Conservation (phyloP, 2,888 invertebrate genomes). For the Ennomos fuscantarius region DNA sequence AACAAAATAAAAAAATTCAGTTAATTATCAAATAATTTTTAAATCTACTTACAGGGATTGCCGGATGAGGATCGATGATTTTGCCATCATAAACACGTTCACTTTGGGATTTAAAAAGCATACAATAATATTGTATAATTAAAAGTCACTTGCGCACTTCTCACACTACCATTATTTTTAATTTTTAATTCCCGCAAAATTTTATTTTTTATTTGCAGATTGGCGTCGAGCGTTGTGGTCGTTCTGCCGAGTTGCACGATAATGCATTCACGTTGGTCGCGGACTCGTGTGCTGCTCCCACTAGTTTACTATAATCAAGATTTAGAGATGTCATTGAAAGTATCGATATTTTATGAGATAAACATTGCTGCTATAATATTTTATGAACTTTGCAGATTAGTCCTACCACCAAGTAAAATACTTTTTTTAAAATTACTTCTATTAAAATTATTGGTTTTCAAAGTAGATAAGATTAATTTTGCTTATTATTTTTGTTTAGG, state of each 20-base stretch:
- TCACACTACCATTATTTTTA: conserved; percentile 36
- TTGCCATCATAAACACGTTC: conserved; percentile 50
- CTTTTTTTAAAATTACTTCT: too few relatives aligned
- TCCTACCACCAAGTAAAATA: too few relatives aligned
- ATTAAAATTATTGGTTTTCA: too few relatives aligned
- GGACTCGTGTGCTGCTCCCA: conserved; percentile 41
- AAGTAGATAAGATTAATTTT: too few relatives aligned
- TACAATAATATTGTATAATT: conserved; percentile 28
- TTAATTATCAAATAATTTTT: not conserved
- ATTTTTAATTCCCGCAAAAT: conserved; percentile 32
- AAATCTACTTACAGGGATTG: conserved; percentile 57
- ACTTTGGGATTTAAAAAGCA: conserved; percentile 18
- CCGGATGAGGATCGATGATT: conserved; percentile 54
- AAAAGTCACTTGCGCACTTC: conserved; percentile 41
- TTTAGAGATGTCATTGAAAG: conserved; percentile 49
- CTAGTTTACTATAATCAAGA: conserved; percentile 50
- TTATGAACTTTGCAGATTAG: not conserved
- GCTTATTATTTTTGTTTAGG: too few relatives aligned
- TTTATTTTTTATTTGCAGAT: conserved; percentile 30
- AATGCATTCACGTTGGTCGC: conserved; percentile 56
- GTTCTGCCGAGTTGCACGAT: conserved; percentile 40
- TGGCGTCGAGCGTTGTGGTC: conserved; percentile 10
- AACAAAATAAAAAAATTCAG: too few relatives aligned
- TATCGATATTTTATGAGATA: conserved; percentile 23
- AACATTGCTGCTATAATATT: not conserved